A percentile compares a stretch with the other conserved stretches of the same genome.
Conservation (phyloP, 2,113 vertebrate genomes). For the Sorex fumeus region DNA sequence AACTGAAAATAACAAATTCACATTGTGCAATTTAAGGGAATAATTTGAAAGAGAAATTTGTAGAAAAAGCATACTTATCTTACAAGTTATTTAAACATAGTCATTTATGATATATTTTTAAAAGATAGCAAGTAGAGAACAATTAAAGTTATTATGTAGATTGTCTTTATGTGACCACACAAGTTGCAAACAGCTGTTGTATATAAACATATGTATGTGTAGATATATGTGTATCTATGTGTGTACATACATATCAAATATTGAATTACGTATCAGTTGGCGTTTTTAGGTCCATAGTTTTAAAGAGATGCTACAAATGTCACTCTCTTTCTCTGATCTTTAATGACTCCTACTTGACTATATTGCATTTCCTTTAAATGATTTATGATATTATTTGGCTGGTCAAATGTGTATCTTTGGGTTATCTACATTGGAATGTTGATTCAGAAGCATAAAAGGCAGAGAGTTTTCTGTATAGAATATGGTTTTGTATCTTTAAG, state of each 20-base stretch:
- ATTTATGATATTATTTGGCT: background rate
- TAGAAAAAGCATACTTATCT: background rate
- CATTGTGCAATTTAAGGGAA: background rate
- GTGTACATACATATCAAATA: no score
- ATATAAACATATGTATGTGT: background rate
- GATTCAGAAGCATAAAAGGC: background rate
- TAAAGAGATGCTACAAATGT: background rate
- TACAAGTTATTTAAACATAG: conserved; percentile 2
- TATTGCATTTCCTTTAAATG: background rate
- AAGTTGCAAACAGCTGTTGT: background rate
- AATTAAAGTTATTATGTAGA: background rate
- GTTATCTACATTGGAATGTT: background rate
- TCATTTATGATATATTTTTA: background rate
- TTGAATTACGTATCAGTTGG: background rate
- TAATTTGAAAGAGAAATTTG: background rate
- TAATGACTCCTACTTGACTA: background rate
- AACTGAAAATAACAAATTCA: conserved; percentile 1
- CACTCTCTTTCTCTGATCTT: background rate
- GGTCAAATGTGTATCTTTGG: background rate
- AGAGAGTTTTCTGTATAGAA: background rate
- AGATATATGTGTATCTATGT: no score
- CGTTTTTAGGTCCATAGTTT: background rate
- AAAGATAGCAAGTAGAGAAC: background rate
- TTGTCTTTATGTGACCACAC: background rate
- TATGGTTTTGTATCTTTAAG: background rate